Percentiles rank a stretch among this genome's conserved stretches.
Evolutionary conservation across 2,888 invertebrate genomes (phyloP).

Genomic region (Idaea biselata): DNA sequence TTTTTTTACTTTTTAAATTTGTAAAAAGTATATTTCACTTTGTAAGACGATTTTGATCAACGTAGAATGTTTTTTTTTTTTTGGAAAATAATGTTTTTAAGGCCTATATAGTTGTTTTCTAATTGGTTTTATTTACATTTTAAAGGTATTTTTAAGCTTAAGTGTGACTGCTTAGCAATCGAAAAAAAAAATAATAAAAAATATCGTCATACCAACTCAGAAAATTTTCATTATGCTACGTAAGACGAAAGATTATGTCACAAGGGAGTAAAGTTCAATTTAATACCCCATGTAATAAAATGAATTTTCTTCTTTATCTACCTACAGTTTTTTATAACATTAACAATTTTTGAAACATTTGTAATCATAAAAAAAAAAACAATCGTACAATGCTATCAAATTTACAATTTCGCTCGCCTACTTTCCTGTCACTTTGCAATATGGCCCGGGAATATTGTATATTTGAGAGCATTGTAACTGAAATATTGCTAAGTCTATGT

Average conservation of each 20-base stretch:
- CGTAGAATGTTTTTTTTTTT: not conserved
- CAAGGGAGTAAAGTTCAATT: not conserved
- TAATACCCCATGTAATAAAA: not conserved
- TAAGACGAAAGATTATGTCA: not conserved
- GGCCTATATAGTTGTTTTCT: not conserved
- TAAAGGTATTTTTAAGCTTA: conserved; percentile 3
- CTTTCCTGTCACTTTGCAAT: not conserved
- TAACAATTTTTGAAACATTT: not conserved
- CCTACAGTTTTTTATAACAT: not conserved
- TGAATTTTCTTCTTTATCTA: not conserved
- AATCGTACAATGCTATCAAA: not conserved
- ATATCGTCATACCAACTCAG: not conserved
- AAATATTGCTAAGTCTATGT: not conserved
- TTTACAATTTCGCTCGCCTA: not conserved
- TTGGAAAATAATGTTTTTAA: not conserved
- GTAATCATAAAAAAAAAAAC: not conserved
- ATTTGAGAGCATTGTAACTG: not conserved
- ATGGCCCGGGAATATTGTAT: not conserved
- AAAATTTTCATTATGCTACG: not conserved
- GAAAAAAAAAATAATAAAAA: not conserved
- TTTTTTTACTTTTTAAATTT: not conserved
- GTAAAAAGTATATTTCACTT: not conserved
- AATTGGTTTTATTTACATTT: conserved; percentile 5
- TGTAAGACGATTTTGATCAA: not conserved
- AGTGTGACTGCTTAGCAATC: not conserved